Conservation (phyloP, 2,797 vertebrate species). For the Mormyrops boulengeri region DNA sequence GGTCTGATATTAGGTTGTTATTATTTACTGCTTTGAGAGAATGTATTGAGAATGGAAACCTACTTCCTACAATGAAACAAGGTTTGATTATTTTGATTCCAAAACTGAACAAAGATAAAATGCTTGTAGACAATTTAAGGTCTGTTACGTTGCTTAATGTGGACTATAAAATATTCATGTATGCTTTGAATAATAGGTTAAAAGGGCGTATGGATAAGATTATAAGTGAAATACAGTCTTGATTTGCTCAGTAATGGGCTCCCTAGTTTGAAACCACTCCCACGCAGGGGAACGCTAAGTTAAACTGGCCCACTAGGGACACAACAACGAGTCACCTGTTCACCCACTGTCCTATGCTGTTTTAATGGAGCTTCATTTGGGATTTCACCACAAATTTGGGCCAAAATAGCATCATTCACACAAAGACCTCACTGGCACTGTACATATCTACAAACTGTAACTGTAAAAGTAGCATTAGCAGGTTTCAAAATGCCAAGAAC, state of each 20-base stretch:
- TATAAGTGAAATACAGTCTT: too few relatives aligned
- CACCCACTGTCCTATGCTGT: not conserved
- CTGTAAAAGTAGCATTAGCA: not conserved
- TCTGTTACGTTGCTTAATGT: too few relatives aligned
- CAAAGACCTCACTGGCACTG: not conserved
- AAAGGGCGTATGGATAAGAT: too few relatives aligned
- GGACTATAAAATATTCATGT: too few relatives aligned
- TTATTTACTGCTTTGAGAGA: too few relatives aligned
- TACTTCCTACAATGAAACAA: too few relatives aligned
- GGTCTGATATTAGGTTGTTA: too few relatives aligned
- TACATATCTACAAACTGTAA: not conserved
- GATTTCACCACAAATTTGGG: not conserved
- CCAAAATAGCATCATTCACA: not conserved
- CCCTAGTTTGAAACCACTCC: not conserved
- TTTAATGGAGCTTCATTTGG: not conserved
- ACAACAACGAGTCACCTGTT: not conserved
- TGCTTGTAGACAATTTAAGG: too few relatives aligned
- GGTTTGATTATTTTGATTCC: too few relatives aligned
- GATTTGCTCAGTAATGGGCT: not conserved
- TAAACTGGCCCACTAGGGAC: not conserved
- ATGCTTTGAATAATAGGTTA: too few relatives aligned
- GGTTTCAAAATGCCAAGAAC: not conserved
- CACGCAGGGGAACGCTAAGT: not conserved
- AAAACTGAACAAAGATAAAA: too few relatives aligned
- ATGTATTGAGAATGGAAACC: too few relatives aligned